Conservation (phyloP, 2,888 invertebrate genomes). For the Venustoraphidia nigricollis region DNA sequence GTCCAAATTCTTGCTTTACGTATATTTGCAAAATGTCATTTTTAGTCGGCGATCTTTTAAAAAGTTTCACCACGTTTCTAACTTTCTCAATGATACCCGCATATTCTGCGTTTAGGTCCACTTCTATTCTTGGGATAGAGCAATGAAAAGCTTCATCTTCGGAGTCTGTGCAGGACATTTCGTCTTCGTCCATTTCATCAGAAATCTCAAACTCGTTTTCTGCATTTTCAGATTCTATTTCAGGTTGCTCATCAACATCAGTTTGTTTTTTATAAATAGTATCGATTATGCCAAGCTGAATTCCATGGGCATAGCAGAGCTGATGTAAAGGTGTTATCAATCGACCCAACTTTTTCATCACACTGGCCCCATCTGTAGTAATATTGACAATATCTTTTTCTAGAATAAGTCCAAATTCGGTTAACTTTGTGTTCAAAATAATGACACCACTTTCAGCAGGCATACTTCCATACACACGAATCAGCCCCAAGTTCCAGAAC, state of each 20-base stretch:
- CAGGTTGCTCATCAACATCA: no score
- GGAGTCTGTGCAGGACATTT: slow-evolving; percentile 9
- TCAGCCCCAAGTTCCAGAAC: slow-evolving; percentile 13
- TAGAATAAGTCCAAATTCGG: slow-evolving; percentile 13
- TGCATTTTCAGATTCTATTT: no score
- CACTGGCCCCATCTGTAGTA: no score
- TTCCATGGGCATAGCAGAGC: no score
- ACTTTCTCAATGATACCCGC: slow-evolving; percentile 10
- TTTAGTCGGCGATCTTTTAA: slow-evolving; percentile 7
- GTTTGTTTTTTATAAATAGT: no score
- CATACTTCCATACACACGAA: slow-evolving; percentile 14
- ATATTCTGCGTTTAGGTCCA: slow-evolving; percentile 8
- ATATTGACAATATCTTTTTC: slow-evolving; percentile 16
- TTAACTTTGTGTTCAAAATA: slow-evolving; percentile 11
- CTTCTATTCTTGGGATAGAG: slow-evolving; percentile 5
- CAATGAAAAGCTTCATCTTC: slow-evolving; percentile 7
- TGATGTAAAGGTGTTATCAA: no score
- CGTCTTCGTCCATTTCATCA: no score
- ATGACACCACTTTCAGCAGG: slow-evolving; percentile 12
- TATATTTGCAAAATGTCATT: slow-evolving; percentile 6
- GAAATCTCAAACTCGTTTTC: no score
- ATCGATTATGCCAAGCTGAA: no score
- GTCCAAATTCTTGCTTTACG: slow-evolving; percentile 4
- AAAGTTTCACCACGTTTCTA: slow-evolving; percentile 6
- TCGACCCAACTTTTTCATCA: no score